A percentile compares a stretch with the other conserved stretches of the same genome.
Evolutionary conservation across 2,113 vertebrate species (phyloP).

Genomic region (Syngnathoides biaculeatus): DNA sequence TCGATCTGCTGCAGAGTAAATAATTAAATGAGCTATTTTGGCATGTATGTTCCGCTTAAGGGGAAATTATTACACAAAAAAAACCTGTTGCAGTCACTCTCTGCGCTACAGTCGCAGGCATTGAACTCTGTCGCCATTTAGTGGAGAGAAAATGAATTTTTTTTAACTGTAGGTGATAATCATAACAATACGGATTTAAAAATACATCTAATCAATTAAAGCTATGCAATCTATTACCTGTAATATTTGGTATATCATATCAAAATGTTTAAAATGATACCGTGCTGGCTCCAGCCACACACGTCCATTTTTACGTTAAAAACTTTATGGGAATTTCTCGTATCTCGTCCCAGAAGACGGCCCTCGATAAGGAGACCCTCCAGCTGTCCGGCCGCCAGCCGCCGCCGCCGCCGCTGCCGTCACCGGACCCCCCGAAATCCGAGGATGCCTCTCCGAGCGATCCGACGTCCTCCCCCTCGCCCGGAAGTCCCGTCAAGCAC

Average conservation of each 20-base stretch:
- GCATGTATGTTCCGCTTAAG: too few relatives aligned
- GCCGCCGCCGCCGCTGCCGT: not conserved
- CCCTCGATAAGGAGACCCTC: constrained; percentile 93
- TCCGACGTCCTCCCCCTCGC: constrained; percentile 22
- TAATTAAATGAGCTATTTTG: not conserved
- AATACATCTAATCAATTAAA: too few relatives aligned
- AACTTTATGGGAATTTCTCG: not conserved
- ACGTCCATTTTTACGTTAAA: too few relatives aligned
- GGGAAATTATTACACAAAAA: not conserved
- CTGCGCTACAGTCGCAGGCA: too few relatives aligned
- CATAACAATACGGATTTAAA: too few relatives aligned
- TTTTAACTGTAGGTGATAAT: too few relatives aligned
- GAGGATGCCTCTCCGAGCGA: constrained; percentile 36
- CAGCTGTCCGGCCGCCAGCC: constrained; percentile 61
- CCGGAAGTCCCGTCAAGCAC: constrained; percentile 28
- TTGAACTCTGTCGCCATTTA: not conserved
- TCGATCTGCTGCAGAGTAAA: not conserved
- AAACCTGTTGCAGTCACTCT: not conserved
- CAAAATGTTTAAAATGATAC: too few relatives aligned
- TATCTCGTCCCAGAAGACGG: constrained; percentile 80
- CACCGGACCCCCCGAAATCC: constrained; percentile 24
- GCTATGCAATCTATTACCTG: too few relatives aligned
- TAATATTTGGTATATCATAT: too few relatives aligned
- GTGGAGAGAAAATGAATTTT: not conserved
- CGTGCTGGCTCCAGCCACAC: too few relatives aligned